These are phyloP conservation scores for Ellobius talpinus DNA, from an alignment of 2,113 vertebrate species.

Conservation along the genomic window DNA sequence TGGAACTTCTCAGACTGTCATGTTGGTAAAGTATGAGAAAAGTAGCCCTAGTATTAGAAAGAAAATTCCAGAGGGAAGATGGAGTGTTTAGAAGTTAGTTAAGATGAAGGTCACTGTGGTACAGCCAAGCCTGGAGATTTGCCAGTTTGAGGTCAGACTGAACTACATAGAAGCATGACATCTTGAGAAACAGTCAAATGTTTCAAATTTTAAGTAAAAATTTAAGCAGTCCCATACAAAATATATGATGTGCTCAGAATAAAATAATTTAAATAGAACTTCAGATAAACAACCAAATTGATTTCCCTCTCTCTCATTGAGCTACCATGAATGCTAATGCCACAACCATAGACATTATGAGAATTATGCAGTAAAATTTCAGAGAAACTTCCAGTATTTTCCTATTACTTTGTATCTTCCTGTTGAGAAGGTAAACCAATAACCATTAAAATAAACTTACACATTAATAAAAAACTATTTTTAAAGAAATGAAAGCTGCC, in stretches of 20 bases:
- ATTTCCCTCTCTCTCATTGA: constrained; percentile 45
- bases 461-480: neutral
- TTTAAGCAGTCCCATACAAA: constrained; percentile 17
- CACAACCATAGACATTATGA: neutral
- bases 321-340: constrained; percentile 33
- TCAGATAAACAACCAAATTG: constrained; percentile 23
- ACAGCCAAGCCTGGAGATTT: neutral
- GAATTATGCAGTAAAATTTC: constrained; percentile 18
- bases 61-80: neutral
- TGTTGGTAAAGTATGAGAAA: constrained; percentile 22
- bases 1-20: neutral
- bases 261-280: constrained; percentile 52
- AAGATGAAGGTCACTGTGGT: neutral
- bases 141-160: neutral
- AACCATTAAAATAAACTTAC: neutral
- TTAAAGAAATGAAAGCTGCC: neutral
- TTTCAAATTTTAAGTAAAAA: constrained; percentile 23
- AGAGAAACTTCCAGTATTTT: constrained; percentile 47
- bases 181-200: neutral
- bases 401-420: neutral
- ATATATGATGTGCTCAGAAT: neutral
- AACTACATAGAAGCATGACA: neutral
- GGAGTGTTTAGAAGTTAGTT: constrained; percentile 1
- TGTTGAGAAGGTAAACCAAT: constrained; percentile 18
- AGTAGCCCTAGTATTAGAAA: neutral